Evolutionary conservation across 2,113 vertebrate species (phyloP).

Genomic region (Grantiella picta): DNA sequence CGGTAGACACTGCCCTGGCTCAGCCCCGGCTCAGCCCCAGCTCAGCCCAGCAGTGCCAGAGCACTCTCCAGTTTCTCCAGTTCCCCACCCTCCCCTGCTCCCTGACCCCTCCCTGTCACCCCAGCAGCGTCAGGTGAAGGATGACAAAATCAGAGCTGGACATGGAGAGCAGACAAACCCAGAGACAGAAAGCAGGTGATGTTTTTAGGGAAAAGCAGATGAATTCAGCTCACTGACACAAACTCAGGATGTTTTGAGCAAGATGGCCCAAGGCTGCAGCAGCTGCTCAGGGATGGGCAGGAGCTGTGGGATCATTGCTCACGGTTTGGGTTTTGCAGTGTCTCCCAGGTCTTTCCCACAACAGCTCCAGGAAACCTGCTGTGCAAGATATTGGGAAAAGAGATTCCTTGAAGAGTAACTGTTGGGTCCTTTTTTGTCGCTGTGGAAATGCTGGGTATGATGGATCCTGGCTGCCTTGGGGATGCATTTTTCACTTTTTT

Average conservation of each 20-base stretch:
- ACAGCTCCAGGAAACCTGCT: background rate
- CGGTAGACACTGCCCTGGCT: background rate
- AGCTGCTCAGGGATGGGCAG: rapidly evolving
- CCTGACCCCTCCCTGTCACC: background rate
- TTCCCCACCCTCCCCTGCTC: background rate
- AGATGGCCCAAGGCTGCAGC: background rate
- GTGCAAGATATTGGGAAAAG: rapidly evolving
- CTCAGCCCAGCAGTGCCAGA: no score
- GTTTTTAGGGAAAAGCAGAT: background rate
- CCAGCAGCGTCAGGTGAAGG: background rate
- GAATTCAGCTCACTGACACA: background rate
- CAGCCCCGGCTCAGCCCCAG: background rate
- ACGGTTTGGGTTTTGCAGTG: rapidly evolving
- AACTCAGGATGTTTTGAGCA: background rate
- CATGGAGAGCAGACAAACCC: rapidly evolving
- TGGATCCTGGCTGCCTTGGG: background rate
- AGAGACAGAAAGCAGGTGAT: rapidly evolving
- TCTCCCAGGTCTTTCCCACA: background rate
- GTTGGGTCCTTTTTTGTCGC: background rate
- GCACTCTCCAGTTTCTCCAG: rapidly evolving
- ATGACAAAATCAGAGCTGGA: background rate
- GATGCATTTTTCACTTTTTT: no score
- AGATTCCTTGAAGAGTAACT: background rate
- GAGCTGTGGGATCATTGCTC: rapidly evolving
- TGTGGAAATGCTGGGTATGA: background rate